phyloP scores from a whole-genome alignment of 1,140 invertebrate species.

The Bombus confusus region DNA sequence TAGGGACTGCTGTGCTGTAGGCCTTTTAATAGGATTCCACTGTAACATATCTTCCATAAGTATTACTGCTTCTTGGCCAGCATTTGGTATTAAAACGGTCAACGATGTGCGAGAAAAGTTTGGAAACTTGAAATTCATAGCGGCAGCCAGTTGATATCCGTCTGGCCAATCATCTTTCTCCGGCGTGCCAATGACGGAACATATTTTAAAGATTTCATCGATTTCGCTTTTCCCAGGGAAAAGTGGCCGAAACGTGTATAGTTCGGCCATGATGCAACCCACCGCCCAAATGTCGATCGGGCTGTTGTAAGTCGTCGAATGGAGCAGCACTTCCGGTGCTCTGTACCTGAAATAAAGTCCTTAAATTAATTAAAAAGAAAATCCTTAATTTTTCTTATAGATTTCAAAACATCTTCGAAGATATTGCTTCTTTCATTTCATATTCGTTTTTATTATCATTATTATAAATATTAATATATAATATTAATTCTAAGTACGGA shows the following conservation, averaged over 20 bases:
- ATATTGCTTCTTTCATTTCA: no score
- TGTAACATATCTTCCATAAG: conserved; percentile 93
- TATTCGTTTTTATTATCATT: no score
- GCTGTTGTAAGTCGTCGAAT: conserved; percentile 97
- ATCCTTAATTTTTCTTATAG: neutral
- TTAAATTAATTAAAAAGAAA: neutral
- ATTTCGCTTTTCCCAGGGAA: conserved; percentile 99
- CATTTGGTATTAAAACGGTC: conserved; percentile 91
- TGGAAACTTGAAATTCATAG: conserved; percentile 98
- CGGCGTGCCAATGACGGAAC: conserved; percentile 97
- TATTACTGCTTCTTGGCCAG: conserved; percentile 91
- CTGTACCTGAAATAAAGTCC: conserved; percentile 86
- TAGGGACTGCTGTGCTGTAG: conserved; percentile 93
- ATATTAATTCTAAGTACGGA: no score
- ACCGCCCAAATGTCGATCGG: conserved; percentile 99
- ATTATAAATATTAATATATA: no score
- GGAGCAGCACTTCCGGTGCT: conserved; percentile 97
- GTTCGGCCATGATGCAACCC: conserved; percentile 98
- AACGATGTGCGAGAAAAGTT: conserved; percentile 91
- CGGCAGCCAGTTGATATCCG: conserved; percentile 94
- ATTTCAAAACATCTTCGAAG: no score
- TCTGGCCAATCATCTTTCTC: conserved; percentile 97
- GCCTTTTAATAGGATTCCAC: conserved; percentile 96
- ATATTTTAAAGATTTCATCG: conserved; percentile 99
- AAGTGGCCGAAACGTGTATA: conserved; percentile 98